These are phyloP conservation scores for Acanthaster planci DNA, from an alignment of 35 echinoderm and acorn worm genomes.

Conservation along the genomic window DNA sequence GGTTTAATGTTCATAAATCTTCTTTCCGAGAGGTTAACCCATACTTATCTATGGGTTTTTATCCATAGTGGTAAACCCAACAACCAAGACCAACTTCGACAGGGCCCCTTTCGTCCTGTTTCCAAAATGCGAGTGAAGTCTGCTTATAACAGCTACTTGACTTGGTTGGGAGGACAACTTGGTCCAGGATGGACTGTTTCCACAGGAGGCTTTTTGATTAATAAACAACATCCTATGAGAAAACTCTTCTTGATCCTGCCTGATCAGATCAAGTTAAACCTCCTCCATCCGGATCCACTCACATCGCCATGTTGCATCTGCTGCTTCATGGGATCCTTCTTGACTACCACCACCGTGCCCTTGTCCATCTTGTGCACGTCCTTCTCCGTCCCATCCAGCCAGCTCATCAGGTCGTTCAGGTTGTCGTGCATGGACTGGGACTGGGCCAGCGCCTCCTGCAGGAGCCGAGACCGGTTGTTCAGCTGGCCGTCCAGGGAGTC, in stretches of 20 bases:
- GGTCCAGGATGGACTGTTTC: too few relatives aligned
- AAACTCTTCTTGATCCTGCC: background rate
- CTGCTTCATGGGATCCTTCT: slow-evolving; percentile 73
- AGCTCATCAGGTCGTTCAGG: slow-evolving; percentile 74
- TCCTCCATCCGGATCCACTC: background rate
- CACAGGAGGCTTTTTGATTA: too few relatives aligned
- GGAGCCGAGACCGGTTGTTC: slow-evolving; percentile 55
- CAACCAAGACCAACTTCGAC: too few relatives aligned
- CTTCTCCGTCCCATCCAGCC: slow-evolving; percentile 78
- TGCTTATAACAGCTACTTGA: too few relatives aligned
- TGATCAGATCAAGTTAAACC: background rate
- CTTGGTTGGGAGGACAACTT: too few relatives aligned
- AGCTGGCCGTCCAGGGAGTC: slow-evolving; percentile 66
- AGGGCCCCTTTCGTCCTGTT: too few relatives aligned
- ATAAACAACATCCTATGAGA: too few relatives aligned
- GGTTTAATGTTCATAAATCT: too few relatives aligned
- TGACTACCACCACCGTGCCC: slow-evolving; percentile 81
- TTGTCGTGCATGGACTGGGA: slow-evolving; percentile 83
- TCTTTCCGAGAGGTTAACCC: too few relatives aligned
- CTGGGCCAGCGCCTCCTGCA: slow-evolving; percentile 77
- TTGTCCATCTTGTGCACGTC: slow-evolving; percentile 92
- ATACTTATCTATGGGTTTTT: too few relatives aligned
- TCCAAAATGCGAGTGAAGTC: too few relatives aligned
- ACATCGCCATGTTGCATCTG: slow-evolving; percentile 79
- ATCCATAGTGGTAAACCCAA: too few relatives aligned